Conservation (phyloP, 2,113 vertebrate species). For the Amphilophus citrinellus region DNA sequence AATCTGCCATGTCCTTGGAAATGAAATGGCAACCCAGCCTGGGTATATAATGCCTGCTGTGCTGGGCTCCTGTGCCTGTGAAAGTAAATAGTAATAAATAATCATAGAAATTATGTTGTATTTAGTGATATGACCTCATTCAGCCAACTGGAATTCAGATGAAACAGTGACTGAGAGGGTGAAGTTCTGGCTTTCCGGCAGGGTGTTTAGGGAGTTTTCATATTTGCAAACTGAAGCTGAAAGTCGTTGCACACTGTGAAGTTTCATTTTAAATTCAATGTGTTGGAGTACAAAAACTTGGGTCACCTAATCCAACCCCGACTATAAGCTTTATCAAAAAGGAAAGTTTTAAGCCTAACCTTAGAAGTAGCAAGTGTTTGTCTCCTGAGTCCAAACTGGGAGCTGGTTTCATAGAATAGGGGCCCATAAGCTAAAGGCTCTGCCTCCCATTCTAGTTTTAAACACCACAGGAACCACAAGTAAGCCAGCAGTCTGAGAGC, state of each 20-base stretch:
- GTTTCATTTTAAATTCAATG: not conserved
- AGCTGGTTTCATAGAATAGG: not conserved
- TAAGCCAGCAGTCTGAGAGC: not conserved
- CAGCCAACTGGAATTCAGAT: conserved; percentile 10
- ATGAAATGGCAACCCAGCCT: not conserved
- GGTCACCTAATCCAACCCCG: not conserved
- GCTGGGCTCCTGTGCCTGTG: fast-evolving
- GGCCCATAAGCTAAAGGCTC: not conserved
- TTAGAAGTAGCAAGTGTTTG: too few species aligned
- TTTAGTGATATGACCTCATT: conserved; percentile 8
- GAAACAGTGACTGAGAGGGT: not conserved
- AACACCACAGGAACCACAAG: not conserved
- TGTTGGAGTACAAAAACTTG: not conserved
- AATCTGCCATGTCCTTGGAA: conserved; percentile 21
- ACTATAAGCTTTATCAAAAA: too few species aligned
- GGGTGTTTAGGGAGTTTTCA: not conserved
- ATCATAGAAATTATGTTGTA: not conserved
- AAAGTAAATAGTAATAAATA: not conserved
- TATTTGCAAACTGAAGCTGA: not conserved
- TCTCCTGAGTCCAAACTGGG: not conserved
- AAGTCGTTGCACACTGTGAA: not conserved
- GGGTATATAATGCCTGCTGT: not conserved
- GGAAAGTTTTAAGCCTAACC: too few species aligned
- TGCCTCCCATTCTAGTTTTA: not conserved
- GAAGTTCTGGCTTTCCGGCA: not conserved